Evolutionary conservation across 2,113 vertebrate genomes (phyloP), one percentile per base, ranked within the genome.

Genomic region (Lates calcarifer): DNA sequence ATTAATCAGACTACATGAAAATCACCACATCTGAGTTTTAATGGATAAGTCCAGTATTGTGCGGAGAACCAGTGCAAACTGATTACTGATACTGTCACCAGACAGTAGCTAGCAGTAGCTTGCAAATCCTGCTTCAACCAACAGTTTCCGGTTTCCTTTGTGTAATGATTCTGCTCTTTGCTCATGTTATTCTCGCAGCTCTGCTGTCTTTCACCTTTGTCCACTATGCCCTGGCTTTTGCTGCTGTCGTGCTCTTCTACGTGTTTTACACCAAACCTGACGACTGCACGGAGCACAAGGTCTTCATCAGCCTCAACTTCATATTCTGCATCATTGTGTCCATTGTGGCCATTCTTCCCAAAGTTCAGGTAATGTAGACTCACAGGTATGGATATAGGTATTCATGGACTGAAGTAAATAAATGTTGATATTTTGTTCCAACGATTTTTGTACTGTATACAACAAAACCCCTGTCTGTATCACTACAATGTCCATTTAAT

Each of bases 301-400:
- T 91, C 75, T 95, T 98, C 92, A 95, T 99, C 91, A 96, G 97
- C 92, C 95, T 98, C 90, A 99, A 98, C 92, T 84, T 99, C 67
- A 89, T 96, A 63, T 94, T 99, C 92, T 97, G 96, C 37, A 24
- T 98, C 83, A 31, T 94, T 0, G 31, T 97, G 83, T 98, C 98
- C 3, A 66, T 95, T 0, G 90, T 97, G 13, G 89, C 97, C 1
- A 89, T 99, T 81, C 90, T 99, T 86, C 97, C 98, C 67, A 97
- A 97, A 94, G 85, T 99, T 71, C 97, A 98, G 97, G 97, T 98
- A 83, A 95, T 6, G 7, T 1, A 28, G 9, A 47, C 10, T 12
- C 18, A 6, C 24, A 3, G 7, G 20, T 53, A 12, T 53, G 8
- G n/a, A n/a, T n/a, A n/a, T 15, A 1, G 0, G 2, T 22, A 5